phyloP scores from a whole-genome alignment of 2,797 vertebrate genomes.

The Morelia viridis region DNA sequence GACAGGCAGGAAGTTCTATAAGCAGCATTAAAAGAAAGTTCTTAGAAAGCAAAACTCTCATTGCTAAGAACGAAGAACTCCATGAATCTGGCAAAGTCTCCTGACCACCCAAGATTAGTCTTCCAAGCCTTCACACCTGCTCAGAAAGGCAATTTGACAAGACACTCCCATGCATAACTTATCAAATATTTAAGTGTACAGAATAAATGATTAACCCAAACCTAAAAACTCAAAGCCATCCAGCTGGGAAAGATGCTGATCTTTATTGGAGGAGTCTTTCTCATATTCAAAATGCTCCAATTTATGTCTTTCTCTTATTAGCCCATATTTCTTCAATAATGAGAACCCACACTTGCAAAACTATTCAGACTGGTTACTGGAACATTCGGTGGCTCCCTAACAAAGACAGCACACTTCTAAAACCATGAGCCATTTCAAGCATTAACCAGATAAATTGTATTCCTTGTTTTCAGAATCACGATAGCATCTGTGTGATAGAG shows the following conservation, averaged over 20 bases:
- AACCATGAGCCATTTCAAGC: conserved; percentile 3
- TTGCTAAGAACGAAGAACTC: neutral
- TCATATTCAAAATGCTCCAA: conserved; percentile 47
- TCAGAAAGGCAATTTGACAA: neutral
- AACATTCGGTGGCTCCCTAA: neutral
- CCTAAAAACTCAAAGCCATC: conserved; percentile 34
- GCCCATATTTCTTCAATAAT: conserved; percentile 23
- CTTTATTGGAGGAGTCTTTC: conserved; percentile 52
- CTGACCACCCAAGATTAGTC: neutral
- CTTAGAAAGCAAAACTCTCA: neutral
- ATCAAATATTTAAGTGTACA: conserved; percentile 13
- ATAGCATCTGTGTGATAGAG: neutral
- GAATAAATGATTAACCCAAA: neutral
- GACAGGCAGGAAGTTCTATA: neutral
- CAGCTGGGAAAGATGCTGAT: conserved; percentile 49
- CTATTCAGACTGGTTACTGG: conserved; percentile 21
- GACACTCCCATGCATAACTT: neutral
- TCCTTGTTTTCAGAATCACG: neutral
- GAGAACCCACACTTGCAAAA: conserved; percentile 42
- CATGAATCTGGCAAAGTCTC: too few species aligned
- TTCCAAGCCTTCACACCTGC: neutral
- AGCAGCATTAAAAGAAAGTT: neutral
- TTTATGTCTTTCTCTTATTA: conserved; percentile 26
- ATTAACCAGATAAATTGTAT: conserved; percentile 2
- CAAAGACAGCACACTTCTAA: neutral